A percentile compares a stretch with the other conserved stretches of the same genome.
Evolutionary conservation across 1,140 invertebrate genomes (phyloP).

Genomic region (Spodoptera litura): DNA sequence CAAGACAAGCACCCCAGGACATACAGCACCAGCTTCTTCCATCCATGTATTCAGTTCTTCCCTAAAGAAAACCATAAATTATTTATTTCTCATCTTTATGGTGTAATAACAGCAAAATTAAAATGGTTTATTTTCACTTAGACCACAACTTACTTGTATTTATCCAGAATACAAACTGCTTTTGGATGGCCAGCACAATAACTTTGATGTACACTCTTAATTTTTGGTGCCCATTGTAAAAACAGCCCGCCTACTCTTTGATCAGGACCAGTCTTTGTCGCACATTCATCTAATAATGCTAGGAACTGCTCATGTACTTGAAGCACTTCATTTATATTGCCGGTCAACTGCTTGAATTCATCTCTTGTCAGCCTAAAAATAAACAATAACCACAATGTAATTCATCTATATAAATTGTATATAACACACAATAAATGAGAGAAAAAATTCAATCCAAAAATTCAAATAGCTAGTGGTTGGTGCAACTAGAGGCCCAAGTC

Average conservation of each 20-base stretch:
- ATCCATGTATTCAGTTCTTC: constrained; percentile 95
- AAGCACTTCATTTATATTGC: constrained; percentile 95
- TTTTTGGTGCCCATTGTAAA: constrained; percentile 93
- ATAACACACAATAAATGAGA: not conserved
- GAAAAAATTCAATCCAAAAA: too few relatives aligned
- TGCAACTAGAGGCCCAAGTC: too few relatives aligned
- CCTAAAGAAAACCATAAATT: constrained; percentile 80
- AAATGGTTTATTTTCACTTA: not conserved
- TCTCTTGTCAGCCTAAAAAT: constrained; percentile 91
- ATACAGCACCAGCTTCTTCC: constrained; percentile 93
- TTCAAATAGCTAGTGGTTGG: too few relatives aligned
- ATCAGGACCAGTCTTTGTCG: constrained; percentile 89
- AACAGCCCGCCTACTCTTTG: constrained; percentile 97
- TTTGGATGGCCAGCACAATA: constrained; percentile 97
- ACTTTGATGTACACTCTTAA: constrained; percentile 94
- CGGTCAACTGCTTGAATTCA: constrained; percentile 94
- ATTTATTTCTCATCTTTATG: too few relatives aligned
- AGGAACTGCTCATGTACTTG: constrained; percentile 94
- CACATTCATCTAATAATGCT: constrained; percentile 91
- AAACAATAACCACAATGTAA: not conserved
- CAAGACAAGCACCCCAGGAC: constrained; percentile 94
- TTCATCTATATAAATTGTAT: not conserved
- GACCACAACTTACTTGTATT: constrained; percentile 90
- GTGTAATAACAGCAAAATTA: too few relatives aligned
- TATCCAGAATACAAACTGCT: constrained; percentile 96